Evolutionary conservation across 2,113 vertebrate species (phyloP).

Genomic region (Willisornis vidua): DNA sequence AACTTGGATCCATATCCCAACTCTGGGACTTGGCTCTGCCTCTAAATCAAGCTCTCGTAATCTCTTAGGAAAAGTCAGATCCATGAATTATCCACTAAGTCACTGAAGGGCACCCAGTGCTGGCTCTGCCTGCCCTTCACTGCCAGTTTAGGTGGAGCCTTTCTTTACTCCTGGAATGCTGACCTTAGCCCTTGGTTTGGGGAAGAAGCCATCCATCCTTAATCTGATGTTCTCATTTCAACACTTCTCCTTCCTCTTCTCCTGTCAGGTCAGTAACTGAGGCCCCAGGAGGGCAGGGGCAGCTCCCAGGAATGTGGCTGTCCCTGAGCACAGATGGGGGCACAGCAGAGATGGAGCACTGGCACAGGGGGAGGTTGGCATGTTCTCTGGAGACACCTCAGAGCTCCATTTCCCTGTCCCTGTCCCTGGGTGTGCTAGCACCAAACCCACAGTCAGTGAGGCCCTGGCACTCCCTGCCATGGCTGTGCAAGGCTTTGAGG

Average conservation of each 20-base stretch:
- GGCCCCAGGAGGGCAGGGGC: not conserved
- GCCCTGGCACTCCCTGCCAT: not conserved
- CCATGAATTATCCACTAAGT: not conserved
- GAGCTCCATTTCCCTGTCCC: not conserved
- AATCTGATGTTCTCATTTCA: not conserved
- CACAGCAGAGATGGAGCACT: not conserved
- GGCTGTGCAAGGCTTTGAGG: not conserved
- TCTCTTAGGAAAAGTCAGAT: not conserved
- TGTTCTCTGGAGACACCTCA: accelerated
- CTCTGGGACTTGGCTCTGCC: not conserved
- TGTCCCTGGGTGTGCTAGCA: not conserved
- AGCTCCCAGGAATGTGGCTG: not conserved
- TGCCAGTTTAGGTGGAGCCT: not conserved
- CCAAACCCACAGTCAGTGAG: accelerated
- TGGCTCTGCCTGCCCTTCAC: not conserved
- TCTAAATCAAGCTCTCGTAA: not conserved
- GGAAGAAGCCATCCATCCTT: not conserved
- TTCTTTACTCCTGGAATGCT: not conserved
- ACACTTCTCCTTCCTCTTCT: not conserved
- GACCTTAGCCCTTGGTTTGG: not conserved
- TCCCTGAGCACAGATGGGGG: not conserved
- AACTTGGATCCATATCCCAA: not conserved
- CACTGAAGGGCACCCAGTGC: not conserved
- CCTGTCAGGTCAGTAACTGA: accelerated
- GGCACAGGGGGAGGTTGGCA: no score